These are phyloP conservation scores for Bubo scandiacus DNA, from an alignment of 2,113 vertebrate genomes.

Conservation along the genomic window DNA sequence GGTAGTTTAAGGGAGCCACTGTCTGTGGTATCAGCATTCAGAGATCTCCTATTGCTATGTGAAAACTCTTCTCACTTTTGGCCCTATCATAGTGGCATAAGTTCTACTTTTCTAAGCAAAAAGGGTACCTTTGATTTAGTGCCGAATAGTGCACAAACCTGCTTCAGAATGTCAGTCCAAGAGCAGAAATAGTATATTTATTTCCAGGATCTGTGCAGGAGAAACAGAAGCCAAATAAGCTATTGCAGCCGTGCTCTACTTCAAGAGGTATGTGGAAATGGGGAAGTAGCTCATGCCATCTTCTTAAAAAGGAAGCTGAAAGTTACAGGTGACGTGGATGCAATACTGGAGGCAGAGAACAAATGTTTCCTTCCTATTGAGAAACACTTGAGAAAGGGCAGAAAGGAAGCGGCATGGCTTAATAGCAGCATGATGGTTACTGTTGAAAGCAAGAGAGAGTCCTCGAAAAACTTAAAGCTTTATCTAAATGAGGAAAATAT, in stretches of 20 bases:
- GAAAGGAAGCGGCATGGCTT: background rate
- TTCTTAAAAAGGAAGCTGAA: background rate
- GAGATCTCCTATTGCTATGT: background rate
- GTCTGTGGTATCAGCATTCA: background rate
- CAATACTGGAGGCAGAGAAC: background rate
- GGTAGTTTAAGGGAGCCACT: background rate
- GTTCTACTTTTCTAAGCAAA: background rate
- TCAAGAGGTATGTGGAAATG: background rate
- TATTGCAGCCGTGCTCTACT: background rate
- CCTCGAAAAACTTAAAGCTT: background rate
- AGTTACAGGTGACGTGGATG: background rate
- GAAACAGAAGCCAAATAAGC: background rate
- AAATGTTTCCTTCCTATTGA: background rate
- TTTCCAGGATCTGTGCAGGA: background rate
- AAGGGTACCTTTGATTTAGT: background rate
- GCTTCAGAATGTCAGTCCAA: background rate
- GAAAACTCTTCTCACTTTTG: background rate
- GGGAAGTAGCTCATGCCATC: background rate
- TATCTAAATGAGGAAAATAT: background rate
- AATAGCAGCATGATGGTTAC: background rate
- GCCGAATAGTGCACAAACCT: background rate
- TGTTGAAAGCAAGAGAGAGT: background rate
- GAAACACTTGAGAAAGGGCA: background rate
- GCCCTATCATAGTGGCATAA: fast-evolving
- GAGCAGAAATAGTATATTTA: background rate